Base-by-base conservation (phyloP, 2,113 vertebrate species). In the Pitta sordida region DNA sequence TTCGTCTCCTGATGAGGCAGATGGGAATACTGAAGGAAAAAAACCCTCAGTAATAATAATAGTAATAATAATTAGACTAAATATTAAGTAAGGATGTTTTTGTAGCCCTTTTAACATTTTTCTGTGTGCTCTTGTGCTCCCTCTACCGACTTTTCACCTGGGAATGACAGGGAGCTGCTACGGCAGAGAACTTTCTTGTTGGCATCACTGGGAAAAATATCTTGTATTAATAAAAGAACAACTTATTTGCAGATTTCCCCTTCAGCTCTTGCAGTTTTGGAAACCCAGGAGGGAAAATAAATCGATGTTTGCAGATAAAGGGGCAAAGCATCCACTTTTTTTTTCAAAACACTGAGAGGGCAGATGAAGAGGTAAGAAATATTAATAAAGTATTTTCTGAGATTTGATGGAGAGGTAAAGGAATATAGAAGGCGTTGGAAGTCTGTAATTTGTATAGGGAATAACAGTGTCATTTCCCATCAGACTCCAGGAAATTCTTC, bases 41-140 rank as follows among this genome's bases (percentile, higher is more conserved):
- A 32, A 44, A 3, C 3, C 2, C 6, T 1, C 2, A n/a, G 13
- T 8, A 49, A 17, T 2, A n/a, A 15, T 7, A 49, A 17, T n/a
- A n/a, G n/a, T 13, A 41, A 19, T 29, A 48, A 22, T 13, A 46
- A 85, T 68, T 48, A 44, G 1, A 4, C 13, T 37, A n/a, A 48
- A 11, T 37, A 16, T 51, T 12, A 37, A 70, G 20, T 15, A 15
- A 63, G 32, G 34, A 21, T 6, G 51, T 60, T 55, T 86, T n/a
- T 48, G 26, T n/a, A 67, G 49, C 55, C 58, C 27, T 82, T n/a
- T 18, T 4, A 46, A 64, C 10, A 10, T 53, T 91, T 68, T 71
- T 70, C 24, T 58, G 4, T 70, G 83, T 77, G 94, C 90, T 96
- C 95, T 94, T 91, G 75, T 94, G 87, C 95, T 96, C 96, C 96